phyloP scores from a whole-genome alignment of 1,140 invertebrate species.

The Nautilus pompilius region DNA sequence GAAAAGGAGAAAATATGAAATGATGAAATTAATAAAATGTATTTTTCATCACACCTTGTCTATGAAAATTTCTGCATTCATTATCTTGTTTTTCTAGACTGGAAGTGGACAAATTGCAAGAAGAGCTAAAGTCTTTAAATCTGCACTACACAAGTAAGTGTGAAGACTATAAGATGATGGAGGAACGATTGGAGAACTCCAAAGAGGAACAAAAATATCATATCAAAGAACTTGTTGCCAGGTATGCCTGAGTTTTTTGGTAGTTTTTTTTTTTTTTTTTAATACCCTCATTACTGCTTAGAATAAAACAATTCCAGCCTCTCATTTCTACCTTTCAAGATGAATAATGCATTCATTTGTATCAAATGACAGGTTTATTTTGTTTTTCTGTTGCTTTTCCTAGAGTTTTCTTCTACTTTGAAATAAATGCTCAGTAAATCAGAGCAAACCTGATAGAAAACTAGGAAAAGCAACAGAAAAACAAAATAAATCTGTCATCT shows the following conservation, averaged over 20 bases:
- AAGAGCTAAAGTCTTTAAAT: slow-evolving; percentile 36
- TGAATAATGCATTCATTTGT: no score
- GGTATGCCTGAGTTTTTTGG: slow-evolving; percentile 30
- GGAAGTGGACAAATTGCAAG: slow-evolving; percentile 29
- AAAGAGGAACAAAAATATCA: slow-evolving; percentile 41
- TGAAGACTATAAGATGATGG: slow-evolving; percentile 46
- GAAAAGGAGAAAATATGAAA: background rate
- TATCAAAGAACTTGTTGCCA: slow-evolving; percentile 38
- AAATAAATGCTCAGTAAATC: no score
- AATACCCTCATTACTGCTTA: no score
- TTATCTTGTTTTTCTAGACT: slow-evolving; percentile 18
- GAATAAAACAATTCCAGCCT: no score
- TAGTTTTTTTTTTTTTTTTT: no score
- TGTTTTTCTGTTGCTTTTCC: no score
- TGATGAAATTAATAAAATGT: background rate
- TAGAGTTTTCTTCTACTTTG: no score
- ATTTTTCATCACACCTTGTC: background rate
- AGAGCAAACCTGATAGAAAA: no score
- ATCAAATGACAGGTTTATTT: no score
- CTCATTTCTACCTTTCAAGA: no score
- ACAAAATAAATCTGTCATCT: no score
- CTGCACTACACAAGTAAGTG: slow-evolving; percentile 45
- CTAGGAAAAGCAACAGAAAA: no score
- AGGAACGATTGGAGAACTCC: slow-evolving; percentile 31
- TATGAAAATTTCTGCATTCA: background rate